Evolutionary conservation across 2,888 invertebrate species (phyloP).

Genomic region (Chloroclystis v-ata): DNA sequence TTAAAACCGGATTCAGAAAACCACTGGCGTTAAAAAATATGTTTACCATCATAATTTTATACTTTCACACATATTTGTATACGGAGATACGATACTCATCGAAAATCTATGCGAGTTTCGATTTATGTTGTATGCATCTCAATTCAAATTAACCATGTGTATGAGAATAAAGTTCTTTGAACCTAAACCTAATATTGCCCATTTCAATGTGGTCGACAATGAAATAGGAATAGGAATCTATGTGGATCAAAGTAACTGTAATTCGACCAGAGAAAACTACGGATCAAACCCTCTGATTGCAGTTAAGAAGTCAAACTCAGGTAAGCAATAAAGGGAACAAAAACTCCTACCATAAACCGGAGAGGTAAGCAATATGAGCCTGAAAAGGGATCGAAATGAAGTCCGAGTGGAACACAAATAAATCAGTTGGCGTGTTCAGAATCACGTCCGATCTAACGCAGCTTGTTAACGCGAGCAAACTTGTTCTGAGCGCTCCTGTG

Average conservation of each 20-base stretch:
- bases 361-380: slow-evolving; percentile 33
- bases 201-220: no score
- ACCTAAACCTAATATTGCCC: no score
- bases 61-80: not conserved
- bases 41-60: slow-evolving; percentile 1
- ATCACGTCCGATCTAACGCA: slow-evolving; percentile 63
- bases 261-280: not conserved
- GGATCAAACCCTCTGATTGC: slow-evolving; percentile 7
- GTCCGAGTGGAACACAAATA: slow-evolving; percentile 50
- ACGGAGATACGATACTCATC: no score
- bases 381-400: slow-evolving; percentile 39
- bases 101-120: no score
- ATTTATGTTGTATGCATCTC: no score
- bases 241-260: no score
- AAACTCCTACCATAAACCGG: slow-evolving; percentile 25
- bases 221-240: no score
- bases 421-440: slow-evolving; percentile 59
- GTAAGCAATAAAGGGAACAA: slow-evolving; percentile 17
- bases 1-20: slow-evolving; percentile 34
- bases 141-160: no score
- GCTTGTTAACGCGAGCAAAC: slow-evolving; percentile 64
- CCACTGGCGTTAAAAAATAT: slow-evolving; percentile 14
- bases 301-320: slow-evolving; percentile 15
- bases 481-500: slow-evolving; percentile 42
- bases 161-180: no score